A percentile compares a stretch with the other conserved stretches of the same genome.
Conservation (phyloP, 2,888 invertebrate genomes). For the Tortricodes alternella region DNA sequence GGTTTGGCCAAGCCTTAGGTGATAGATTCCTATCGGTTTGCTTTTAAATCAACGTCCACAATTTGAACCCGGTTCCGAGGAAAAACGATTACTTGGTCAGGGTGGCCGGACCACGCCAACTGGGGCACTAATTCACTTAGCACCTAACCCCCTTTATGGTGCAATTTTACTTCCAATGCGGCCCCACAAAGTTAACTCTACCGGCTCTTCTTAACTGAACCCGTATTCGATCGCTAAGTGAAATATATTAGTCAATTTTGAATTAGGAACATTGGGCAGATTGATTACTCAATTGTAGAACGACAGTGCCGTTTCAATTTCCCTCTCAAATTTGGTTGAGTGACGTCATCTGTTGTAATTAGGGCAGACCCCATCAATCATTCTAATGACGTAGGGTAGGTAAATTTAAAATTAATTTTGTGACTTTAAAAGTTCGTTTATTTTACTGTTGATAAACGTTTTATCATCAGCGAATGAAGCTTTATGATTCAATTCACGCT, state of each 20-base stretch:
- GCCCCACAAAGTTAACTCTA: conserved; percentile 1
- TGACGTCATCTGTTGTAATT: conserved; percentile 63
- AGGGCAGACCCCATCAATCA: conserved; percentile 61
- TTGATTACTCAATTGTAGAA: conserved; percentile 33
- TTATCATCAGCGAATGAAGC: not conserved
- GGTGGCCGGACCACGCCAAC: conserved; percentile 31
- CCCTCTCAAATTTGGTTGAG: conserved; percentile 47
- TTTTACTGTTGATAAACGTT: not conserved
- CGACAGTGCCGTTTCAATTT: conserved; percentile 40
- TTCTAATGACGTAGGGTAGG: conserved; percentile 52
- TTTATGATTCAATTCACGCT: not conserved
- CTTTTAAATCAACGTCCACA: conserved; percentile 30
- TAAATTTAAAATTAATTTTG: conserved; percentile 8
- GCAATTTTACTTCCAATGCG: conserved; percentile 21
- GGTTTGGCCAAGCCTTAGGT: conserved; percentile 40
- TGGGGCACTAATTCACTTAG: conserved; percentile 31
- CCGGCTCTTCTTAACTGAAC: not conserved
- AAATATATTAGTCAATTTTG: conserved; percentile 20
- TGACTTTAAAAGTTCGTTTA: not conserved
- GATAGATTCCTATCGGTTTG: conserved; percentile 8
- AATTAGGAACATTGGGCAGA: conserved; percentile 27
- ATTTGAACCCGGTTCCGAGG: conserved; percentile 25
- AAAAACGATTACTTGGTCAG: conserved; percentile 32
- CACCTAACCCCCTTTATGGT: conserved; percentile 25
- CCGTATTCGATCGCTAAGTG: conserved; percentile 10